Conservation (phyloP, 2,888 invertebrate species). For the Tipula lateralis region DNA sequence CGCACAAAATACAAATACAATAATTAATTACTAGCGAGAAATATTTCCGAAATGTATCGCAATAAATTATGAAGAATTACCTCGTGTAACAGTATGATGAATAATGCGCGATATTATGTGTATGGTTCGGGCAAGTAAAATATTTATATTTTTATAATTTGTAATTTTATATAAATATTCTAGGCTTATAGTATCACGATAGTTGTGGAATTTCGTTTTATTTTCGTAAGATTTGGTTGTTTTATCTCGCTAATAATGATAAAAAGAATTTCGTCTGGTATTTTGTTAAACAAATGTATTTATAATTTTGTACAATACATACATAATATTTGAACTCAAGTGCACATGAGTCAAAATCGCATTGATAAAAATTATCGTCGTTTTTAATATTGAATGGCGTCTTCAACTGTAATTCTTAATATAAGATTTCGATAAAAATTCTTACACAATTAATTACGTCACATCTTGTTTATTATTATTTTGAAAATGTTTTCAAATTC, state of each 20-base stretch:
- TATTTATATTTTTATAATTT: not conserved
- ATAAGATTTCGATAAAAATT: not conserved
- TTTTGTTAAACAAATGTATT: not conserved
- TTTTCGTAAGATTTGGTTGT: not conserved
- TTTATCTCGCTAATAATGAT: not conserved
- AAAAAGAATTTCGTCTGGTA: not conserved
- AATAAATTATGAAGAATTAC: not conserved
- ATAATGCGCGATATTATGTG: not conserved
- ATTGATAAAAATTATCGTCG: not conserved
- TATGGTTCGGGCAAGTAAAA: not conserved
- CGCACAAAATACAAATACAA: slow-evolving; percentile 5
- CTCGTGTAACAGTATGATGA: not conserved
- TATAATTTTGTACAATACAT: not conserved
- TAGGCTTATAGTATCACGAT: not conserved
- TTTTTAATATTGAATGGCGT: not conserved
- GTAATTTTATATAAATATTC: not conserved
- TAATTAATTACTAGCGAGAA: not conserved
- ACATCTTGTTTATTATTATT: not conserved
- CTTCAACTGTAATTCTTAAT: not conserved
- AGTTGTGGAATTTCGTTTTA: not conserved
- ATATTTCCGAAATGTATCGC: not conserved
- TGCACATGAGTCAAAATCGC: not conserved
- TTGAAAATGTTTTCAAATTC: not conserved
- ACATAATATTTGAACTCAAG: not conserved
- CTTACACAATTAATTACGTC: not conserved